These are phyloP conservation scores for Orientallactaga sibirica DNA, from an alignment of 2,797 vertebrate species.

Conservation along the genomic window DNA sequence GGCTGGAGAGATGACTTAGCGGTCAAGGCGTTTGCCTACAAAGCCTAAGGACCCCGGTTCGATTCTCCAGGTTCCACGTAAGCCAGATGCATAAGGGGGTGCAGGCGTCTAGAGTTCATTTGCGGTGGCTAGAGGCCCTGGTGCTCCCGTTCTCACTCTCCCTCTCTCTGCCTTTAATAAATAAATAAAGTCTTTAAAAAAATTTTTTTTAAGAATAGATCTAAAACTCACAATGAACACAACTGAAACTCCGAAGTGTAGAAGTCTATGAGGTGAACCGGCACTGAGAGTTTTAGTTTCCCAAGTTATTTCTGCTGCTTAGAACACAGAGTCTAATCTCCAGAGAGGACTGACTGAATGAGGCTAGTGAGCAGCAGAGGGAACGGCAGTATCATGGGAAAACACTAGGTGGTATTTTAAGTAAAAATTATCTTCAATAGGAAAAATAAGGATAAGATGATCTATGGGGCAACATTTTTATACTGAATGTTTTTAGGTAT, in stretches of 20 bases:
- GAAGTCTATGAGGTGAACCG: conserved; percentile 35
- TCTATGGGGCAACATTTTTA: background rate
- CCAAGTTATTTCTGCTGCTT: background rate
- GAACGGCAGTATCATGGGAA: background rate
- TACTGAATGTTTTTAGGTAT: background rate
- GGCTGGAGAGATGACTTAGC: too few relatives aligned
- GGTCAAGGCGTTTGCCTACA: too few relatives aligned
- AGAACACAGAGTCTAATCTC: background rate
- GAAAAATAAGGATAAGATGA: background rate
- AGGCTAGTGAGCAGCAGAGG: background rate
- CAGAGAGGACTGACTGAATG: background rate
- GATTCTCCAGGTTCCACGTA: too few relatives aligned
- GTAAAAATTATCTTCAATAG: conserved; percentile 17
- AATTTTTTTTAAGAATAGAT: too few relatives aligned
- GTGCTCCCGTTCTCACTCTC: too few relatives aligned
- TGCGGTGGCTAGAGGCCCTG: too few relatives aligned
- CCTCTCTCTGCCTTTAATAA: too few relatives aligned
- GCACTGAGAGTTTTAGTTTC: conserved; percentile 34
- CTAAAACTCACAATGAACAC: background rate
- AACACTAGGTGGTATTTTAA: conserved; percentile 15
- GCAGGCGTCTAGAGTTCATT: too few relatives aligned
- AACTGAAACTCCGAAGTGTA: conserved; percentile 28
- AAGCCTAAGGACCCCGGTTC: too few relatives aligned
- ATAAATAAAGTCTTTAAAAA: too few relatives aligned
- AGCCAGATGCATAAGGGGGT: too few relatives aligned